phyloP scores from a whole-genome alignment of 2,797 vertebrate genomes.

The Melanotaenia maccullochi region DNA sequence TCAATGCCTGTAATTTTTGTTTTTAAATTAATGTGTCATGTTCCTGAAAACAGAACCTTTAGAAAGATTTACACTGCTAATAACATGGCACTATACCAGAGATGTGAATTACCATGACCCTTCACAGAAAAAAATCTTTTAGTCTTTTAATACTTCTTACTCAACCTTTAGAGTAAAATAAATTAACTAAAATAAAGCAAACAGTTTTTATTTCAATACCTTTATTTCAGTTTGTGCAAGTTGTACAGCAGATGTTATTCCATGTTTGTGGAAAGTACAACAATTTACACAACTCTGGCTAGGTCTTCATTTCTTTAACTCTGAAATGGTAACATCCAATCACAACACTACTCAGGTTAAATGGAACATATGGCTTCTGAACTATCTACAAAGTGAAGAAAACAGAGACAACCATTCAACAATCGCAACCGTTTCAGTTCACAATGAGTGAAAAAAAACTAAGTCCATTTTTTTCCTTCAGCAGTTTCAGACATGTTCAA shows the following conservation, averaged over 20 bases:
- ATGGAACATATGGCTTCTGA: constrained; percentile 72
- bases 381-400: constrained; percentile 59
- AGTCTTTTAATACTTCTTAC: neutral
- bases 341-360: constrained; percentile 75
- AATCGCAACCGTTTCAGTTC: constrained; percentile 44
- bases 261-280: constrained; percentile 64
- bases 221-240: constrained; percentile 83
- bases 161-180: no score
- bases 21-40: neutral
- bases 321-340: constrained; percentile 76
- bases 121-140: neutral
- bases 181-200: neutral
- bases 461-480: constrained; percentile 5
- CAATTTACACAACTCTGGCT: constrained; percentile 65
- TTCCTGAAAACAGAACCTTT: neutral
- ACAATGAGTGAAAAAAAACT: constrained; percentile 28
- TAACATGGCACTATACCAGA: neutral
- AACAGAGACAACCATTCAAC: constrained; percentile 44
- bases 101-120: neutral
- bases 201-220: constrained; percentile 66
- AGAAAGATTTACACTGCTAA: neutral
- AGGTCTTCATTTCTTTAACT: constrained; percentile 55
- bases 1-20: neutral
- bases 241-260: constrained; percentile 70
- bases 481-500: constrained; percentile 25